Percentiles rank a stretch among this genome's conserved stretches.
Conservation (phyloP, 2,888 invertebrate species). For the Fragum sueziense region DNA sequence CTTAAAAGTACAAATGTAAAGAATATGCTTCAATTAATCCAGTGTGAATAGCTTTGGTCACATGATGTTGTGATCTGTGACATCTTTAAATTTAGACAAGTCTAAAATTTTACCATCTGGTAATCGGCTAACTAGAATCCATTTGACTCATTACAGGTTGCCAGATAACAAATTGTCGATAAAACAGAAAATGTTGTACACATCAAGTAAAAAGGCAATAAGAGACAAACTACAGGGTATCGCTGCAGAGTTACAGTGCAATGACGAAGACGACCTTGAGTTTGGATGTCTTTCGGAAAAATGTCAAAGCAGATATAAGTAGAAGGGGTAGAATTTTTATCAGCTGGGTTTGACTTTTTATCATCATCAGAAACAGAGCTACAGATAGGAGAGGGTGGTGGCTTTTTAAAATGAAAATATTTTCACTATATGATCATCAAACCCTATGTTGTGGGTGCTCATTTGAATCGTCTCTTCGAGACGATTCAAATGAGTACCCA, state of each 20-base stretch:
- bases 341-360: background rate
- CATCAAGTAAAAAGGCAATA: slow-evolving; percentile 97
- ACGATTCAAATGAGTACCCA: no score
- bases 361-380: no score
- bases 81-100: background rate
- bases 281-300: slow-evolving; percentile 74
- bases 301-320: slow-evolving; percentile 66
- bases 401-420: no score
- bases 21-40: background rate
- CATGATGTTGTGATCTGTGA: no score
- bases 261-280: slow-evolving; percentile 91
- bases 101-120: background rate
- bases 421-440: no score
- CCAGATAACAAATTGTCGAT: slow-evolving; percentile 96
- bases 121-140: background rate
- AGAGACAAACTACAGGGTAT: slow-evolving; percentile 98
- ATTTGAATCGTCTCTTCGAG: no score
- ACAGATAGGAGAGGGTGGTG: no score
- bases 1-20: background rate
- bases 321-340: background rate
- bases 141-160: slow-evolving; percentile 85
- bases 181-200: slow-evolving; percentile 91
- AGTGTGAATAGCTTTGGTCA: no score
- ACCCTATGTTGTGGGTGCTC: no score
- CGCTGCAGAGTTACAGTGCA: slow-evolving; percentile 97